Evolutionary conservation across 2,113 vertebrate species (phyloP).

Genomic region (Microtus richardsoni): DNA sequence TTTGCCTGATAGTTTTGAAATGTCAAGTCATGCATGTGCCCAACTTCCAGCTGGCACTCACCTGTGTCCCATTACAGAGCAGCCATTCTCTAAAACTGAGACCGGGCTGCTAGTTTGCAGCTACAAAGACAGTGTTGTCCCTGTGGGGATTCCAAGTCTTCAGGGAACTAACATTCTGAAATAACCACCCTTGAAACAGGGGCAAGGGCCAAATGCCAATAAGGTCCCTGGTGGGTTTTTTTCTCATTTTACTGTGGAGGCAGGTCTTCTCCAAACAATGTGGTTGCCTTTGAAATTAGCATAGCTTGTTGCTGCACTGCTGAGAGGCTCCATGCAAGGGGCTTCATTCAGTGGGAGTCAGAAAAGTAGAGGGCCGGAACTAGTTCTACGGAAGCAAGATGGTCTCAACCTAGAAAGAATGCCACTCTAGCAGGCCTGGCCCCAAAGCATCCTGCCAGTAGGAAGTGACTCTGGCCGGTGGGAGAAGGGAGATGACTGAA

Average conservation of each 20-base stretch:
- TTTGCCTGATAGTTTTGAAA: constrained; percentile 3
- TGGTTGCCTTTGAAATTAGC: constrained; percentile 3
- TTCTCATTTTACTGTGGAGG: background rate
- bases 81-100: background rate
- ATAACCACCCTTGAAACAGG: constrained; percentile 16
- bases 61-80: background rate
- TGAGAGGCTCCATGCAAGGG: background rate
- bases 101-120: background rate
- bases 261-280: background rate
- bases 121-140: background rate
- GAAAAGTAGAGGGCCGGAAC: background rate
- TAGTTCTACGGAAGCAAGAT: background rate
- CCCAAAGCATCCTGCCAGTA: background rate
- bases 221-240: background rate
- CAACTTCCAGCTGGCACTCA: constrained; percentile 4
- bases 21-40: background rate
- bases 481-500: background rate
- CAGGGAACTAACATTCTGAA: background rate
- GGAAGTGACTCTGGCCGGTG: background rate
- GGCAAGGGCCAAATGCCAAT: background rate
- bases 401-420: background rate
- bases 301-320: background rate
- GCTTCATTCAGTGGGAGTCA: background rate
- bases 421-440: background rate
- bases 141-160: background rate